Evolutionary conservation across 1,140 invertebrate species (phyloP), one percentile per base, ranked within the genome.

Genomic region (Saccostrea echinata): DNA sequence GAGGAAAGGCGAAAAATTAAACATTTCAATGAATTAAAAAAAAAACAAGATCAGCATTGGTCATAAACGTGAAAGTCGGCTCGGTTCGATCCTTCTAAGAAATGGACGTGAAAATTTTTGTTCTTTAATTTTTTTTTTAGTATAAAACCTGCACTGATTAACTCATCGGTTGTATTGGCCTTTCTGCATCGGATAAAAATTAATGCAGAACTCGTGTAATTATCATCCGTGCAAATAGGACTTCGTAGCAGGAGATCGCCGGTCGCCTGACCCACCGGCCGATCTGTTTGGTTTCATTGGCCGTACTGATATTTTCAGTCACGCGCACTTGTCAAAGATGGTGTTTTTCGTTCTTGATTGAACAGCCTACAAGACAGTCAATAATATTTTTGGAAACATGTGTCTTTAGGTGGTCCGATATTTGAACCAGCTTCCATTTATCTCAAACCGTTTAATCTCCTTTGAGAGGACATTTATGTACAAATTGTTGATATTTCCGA

Each of bases 351-450:
- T 33, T 3, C 68, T 11, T 76, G 68, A 76, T 33, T 12, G 30
- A 76, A 30, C 27, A 76, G 24, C 27, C 3, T 30, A 16, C 68
- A 76, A 76, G 68, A 33, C 27, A 12, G 68, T 16, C 13, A 27
- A 71, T 33, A 76, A 76, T 76, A 30, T 30, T 76, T 33, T 76
- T 33, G 55, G 16, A 61, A 21, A 61, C 18, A 61, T 61, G n/a
- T 76, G 24, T 30, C 68, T 76, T 30, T 30, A 12, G 68, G 68
- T 30, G 68, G 68, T 76, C 68, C 68, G 68, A 33, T 30, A 76
- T 76, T 76, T 76, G 68, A 76, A 76, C 27, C 9, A 76, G 8
- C 27, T 76, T 76, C 12, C 16, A 11, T 76, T 30, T 71, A 30
- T 71, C 68, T 11, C 24, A 2, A 13, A 12, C 30, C 6, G 68